Evolutionary conservation across 2,113 vertebrate genomes (phyloP), one percentile per base, ranked within the genome.

Genomic region (Miniopterus natalensis): DNA sequence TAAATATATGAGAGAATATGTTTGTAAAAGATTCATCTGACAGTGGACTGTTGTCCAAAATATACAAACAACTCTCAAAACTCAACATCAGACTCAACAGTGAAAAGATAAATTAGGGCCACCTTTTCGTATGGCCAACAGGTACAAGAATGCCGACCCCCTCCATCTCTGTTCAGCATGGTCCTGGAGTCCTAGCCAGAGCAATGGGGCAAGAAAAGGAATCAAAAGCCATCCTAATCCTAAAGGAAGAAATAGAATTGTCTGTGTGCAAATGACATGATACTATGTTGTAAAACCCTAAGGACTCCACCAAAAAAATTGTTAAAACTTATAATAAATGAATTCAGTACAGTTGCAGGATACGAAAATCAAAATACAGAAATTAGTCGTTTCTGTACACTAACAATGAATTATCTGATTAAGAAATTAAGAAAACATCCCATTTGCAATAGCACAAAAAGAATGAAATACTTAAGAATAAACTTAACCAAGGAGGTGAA

Each of bases 121-220:
- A 5, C 77, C n/a, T 40, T 9, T 40, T 21, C 36, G 0, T 0
- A 13, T 15, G 77, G n/a, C 53, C 53, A 10, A 13, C 53, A 9
- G 53, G 21, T 29, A 8, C 51, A 8, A 31, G 73, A 31, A 40
- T 3, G 40, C 47, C 59, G 29, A 29, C 23, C 40, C 53, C 7
- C 0, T 1, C 65, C 10, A 3, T 29, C 29, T 68, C 21, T 12
- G 2, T 31, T 42, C 25, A 11, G 11, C 8, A 0, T 15, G n/a
- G 18, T 7, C 90, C n/a, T 27, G 53, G 36, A 27, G 40, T 21
- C 65, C 57, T 8, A 31, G 47, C 36, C 57, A 8, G 47, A 29
- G 59, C 59, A 11, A 4, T 15, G 14, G 5, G 70, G 49, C 59
- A 4, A 77, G 81, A 29, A 45, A 84, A n/a, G 51, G 45, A 84